These are phyloP conservation scores for Streptopelia turtur DNA, from an alignment of 2,797 vertebrate species.

Conservation along the genomic window DNA sequence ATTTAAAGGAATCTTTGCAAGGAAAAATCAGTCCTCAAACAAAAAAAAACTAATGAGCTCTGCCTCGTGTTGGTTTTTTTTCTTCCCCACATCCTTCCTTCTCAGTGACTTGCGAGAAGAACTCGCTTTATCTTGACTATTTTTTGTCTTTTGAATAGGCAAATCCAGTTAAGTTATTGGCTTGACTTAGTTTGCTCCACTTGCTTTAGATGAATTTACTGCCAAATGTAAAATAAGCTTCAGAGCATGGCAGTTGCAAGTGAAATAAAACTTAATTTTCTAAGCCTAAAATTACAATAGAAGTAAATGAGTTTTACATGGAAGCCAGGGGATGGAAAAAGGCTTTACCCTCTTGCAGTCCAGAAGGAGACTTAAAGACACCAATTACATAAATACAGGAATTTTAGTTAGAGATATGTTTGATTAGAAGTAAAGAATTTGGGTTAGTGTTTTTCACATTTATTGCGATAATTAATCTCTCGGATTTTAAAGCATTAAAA, in stretches of 20 bases:
- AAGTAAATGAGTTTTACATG: background rate
- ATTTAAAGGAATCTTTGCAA: background rate
- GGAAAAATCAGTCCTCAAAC: background rate
- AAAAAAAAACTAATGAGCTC: background rate
- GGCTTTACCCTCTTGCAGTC: background rate
- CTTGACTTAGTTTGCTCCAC: background rate
- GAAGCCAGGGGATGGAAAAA: background rate
- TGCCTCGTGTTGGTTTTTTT: background rate
- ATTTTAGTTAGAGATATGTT: background rate
- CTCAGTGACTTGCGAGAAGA: background rate
- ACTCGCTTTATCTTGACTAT: background rate
- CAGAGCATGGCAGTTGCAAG: background rate
- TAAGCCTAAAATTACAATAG: background rate
- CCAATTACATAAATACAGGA: background rate
- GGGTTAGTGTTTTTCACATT: background rate
- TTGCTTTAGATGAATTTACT: background rate
- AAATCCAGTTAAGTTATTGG: background rate
- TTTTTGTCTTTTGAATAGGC: background rate
- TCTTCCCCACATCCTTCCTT: background rate
- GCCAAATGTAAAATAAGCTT: constrained; percentile 13
- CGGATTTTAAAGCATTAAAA: background rate
- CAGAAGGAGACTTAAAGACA: background rate
- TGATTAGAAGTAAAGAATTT: background rate
- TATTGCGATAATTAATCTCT: background rate
- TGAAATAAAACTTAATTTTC: constrained; percentile 17